A percentile compares a stretch with the other conserved stretches of the same genome.
These are phyloP conservation scores for Poecilus cupreus DNA, from an alignment of 2,888 invertebrate species.

Conservation along the genomic window DNA sequence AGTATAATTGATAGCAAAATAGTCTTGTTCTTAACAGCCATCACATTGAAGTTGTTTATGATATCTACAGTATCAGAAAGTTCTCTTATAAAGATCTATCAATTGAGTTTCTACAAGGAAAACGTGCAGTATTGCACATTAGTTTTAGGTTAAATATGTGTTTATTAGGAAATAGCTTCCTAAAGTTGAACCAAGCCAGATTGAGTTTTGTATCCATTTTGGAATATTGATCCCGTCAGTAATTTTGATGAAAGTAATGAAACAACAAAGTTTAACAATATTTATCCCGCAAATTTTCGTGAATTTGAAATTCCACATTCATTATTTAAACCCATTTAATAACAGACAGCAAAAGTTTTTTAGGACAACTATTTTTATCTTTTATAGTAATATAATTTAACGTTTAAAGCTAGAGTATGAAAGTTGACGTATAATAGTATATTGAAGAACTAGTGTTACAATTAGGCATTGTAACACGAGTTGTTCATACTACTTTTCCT, in stretches of 20 bases:
- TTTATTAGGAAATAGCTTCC: background rate
- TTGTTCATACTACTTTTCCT: too few species aligned
- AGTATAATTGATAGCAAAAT: constrained; percentile 52
- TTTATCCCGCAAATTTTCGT: background rate
- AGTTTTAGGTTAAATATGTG: background rate
- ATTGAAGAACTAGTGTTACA: too few species aligned
- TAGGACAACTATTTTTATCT: too few species aligned
- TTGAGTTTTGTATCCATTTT: constrained; percentile 9
- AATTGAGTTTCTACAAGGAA: constrained; percentile 12
- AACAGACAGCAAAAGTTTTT: too few species aligned
- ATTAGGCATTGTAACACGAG: too few species aligned
- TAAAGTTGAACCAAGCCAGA: background rate
- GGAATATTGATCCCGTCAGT: background rate
- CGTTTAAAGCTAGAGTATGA: too few species aligned
- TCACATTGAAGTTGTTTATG: constrained; percentile 40
- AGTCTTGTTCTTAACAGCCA: constrained; percentile 53
- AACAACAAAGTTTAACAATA: background rate
- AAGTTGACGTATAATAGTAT: too few species aligned
- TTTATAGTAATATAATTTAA: too few species aligned
- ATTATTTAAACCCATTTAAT: too few species aligned
- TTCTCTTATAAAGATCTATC: constrained; percentile 25
- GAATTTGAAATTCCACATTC: background rate
- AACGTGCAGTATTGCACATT: background rate
- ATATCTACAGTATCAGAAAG: constrained; percentile 11
- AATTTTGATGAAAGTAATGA: constrained; percentile 4